Evolutionary conservation across 92 coral and sea anemone genomes (phyloP), one percentile per base, ranked within the genome.

Genomic region (Porites lobata): DNA sequence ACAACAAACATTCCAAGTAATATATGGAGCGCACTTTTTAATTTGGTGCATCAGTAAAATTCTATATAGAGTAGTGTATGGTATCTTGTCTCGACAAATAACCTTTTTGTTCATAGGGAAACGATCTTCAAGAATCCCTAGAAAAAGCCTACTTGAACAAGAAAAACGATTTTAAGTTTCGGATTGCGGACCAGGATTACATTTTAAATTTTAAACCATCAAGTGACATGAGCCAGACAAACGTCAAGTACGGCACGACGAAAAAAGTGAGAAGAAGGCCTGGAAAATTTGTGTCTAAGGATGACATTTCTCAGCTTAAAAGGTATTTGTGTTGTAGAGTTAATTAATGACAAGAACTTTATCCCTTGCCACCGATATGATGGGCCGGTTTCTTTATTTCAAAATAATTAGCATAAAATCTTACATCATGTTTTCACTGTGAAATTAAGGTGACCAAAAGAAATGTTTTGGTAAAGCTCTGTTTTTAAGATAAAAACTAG

Each of bases 161-260:
- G 12, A 47, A 12, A 43, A 2, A 19, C 21, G 72, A 19, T 52
- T 63, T 63, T 62, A 18, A 9, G 47, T 78, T 78, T 63, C 38
- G 20, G 9, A 63, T 64, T 78, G 63, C 71, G 1, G 69, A 61
- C 29, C 82, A 78, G 14, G 71, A 78, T 64, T 78, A 78, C 82
- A 24, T 7, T 26, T 20, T 78, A 26, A 32, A 8, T 15, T 78
- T 78, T 22, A 1, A 0, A 0, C 69, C 53, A 12, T 1, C 51
- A 29, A 24, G 54, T n/a, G 56, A 61, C 14, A 78, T 78, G 82
- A 18, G 14, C 58, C 82, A 78, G 63, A 32, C 8, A 61, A 78
- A 78, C 70, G 24, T 78, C 18, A 61, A 18, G 7, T 64, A 78
- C 6, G 82, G 82, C 26, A 78, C 82, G 29, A 59, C 52, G 18